Conservation (phyloP, 2,888 invertebrate species). For the Iphiclides podalirius region DNA sequence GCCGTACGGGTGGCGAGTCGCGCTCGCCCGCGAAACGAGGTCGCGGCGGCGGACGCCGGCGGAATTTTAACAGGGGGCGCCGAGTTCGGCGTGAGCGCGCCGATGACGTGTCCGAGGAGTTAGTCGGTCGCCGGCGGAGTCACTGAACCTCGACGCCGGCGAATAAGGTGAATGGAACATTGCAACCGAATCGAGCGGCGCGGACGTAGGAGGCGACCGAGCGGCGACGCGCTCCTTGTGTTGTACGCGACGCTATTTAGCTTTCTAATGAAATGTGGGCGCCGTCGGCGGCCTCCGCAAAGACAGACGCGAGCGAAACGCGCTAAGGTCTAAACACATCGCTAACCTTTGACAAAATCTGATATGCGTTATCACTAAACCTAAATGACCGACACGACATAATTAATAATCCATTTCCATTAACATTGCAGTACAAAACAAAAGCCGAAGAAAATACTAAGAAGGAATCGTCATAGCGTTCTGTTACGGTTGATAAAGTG, state of each 20-base stretch:
- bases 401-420: too few species aligned
- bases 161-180: constrained; percentile 77
- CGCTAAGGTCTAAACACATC: neutral
- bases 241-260: constrained; percentile 47
- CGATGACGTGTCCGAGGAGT: constrained; percentile 67
- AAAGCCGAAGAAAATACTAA: too few species aligned
- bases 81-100: constrained; percentile 66
- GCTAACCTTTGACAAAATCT: too few species aligned
- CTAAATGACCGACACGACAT: too few species aligned
- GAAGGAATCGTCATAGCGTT: too few species aligned
- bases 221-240: constrained; percentile 47
- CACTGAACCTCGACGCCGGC: constrained; percentile 72
- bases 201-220: constrained; percentile 47
- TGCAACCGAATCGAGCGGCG: constrained; percentile 64
- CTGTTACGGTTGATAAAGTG: constrained; percentile 25
- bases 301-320: too few species aligned
- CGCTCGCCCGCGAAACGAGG: constrained; percentile 61
- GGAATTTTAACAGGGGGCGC: constrained; percentile 66
- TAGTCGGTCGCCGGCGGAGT: constrained; percentile 67
- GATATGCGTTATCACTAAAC: too few species aligned
- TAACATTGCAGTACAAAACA: too few species aligned
- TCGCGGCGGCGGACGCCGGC: constrained; percentile 62
- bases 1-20: constrained; percentile 41
- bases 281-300: constrained; percentile 25
- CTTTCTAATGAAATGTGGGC: constrained; percentile 69